Evolutionary conservation across 2,888 invertebrate species (phyloP).

Genomic region (Cistogaster globosa): DNA sequence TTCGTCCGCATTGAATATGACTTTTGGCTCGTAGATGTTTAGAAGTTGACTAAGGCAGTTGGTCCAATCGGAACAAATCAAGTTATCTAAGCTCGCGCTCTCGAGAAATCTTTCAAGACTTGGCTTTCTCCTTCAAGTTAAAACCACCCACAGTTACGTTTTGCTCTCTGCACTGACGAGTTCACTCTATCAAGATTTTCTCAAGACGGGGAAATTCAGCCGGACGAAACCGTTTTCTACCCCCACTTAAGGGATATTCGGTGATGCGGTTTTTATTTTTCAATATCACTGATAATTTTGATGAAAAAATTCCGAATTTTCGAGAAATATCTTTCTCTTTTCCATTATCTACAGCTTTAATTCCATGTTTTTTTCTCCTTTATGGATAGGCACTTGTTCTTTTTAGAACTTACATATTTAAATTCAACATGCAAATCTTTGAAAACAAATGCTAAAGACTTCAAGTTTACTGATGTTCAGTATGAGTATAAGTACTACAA

Average conservation of each 20-base stretch:
- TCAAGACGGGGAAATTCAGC: constrained; percentile 1
- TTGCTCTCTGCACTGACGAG: constrained; percentile 9
- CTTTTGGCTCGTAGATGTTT: constrained; percentile 1
- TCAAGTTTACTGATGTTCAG: no score
- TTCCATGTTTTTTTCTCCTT: neutral
- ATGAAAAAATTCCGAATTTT: neutral
- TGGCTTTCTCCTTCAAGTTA: constrained; percentile 17
- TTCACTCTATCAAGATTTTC: neutral
- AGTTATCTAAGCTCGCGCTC: constrained; percentile 5
- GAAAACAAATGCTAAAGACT: no score
- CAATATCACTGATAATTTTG: neutral
- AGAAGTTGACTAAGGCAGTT: constrained; percentile 6
- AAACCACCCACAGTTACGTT: neutral
- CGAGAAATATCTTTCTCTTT: neutral
- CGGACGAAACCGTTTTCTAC: neutral
- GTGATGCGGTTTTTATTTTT: constrained; percentile 16
- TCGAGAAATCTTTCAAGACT: constrained; percentile 3
- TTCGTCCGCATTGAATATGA: constrained; percentile 17
- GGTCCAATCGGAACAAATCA: constrained; percentile 20
- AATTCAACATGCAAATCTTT: neutral
- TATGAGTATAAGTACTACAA: no score
- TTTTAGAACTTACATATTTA: constrained; percentile 15
- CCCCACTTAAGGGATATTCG: constrained; percentile 8
- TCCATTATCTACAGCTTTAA: constrained; percentile 10
- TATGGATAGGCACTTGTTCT: constrained; percentile 5